phyloP scores from a whole-genome alignment of 2,888 invertebrate genomes.

The Volucella bombylans region DNA sequence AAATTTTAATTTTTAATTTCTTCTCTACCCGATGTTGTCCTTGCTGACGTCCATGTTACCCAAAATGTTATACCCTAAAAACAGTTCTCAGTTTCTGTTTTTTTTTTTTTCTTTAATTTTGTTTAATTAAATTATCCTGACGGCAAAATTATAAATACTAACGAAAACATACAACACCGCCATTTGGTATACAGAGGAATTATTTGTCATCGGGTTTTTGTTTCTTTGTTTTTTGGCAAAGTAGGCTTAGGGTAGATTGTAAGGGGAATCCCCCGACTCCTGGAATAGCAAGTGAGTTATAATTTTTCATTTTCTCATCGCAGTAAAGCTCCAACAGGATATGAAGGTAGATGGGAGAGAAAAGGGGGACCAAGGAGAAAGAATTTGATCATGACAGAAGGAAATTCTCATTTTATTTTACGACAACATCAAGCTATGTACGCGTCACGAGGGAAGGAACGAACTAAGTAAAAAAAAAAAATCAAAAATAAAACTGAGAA shows the following conservation, averaged over 20 bases:
- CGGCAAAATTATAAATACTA: conserved; percentile 20
- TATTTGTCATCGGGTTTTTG: background rate
- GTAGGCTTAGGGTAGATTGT: background rate
- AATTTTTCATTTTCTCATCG: background rate
- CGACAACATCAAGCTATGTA: conserved; percentile 20
- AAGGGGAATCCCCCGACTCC: too few relatives aligned
- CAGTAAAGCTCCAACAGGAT: too few relatives aligned
- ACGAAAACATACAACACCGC: background rate
- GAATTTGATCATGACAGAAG: conserved; percentile 43
- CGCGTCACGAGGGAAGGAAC: too few relatives aligned
- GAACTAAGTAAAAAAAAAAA: background rate
- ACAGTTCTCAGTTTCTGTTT: background rate
- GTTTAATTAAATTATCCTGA: conserved; percentile 48
- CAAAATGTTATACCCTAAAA: conserved; percentile 12
- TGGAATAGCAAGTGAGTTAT: background rate
- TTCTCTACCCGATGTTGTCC: background rate
- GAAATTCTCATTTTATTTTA: conserved; percentile 41
- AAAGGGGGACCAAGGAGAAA: background rate
- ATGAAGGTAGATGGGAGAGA: background rate
- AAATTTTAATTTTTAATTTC: conserved; percentile 40
- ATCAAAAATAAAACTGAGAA: background rate
- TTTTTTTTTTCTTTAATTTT: background rate
- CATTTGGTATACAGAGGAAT: background rate
- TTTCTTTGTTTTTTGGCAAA: background rate
- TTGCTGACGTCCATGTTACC: conserved; percentile 12